These are phyloP conservation scores for Linnaemya vulpina DNA, from an alignment of 2,888 invertebrate species.

Conservation along the genomic window DNA sequence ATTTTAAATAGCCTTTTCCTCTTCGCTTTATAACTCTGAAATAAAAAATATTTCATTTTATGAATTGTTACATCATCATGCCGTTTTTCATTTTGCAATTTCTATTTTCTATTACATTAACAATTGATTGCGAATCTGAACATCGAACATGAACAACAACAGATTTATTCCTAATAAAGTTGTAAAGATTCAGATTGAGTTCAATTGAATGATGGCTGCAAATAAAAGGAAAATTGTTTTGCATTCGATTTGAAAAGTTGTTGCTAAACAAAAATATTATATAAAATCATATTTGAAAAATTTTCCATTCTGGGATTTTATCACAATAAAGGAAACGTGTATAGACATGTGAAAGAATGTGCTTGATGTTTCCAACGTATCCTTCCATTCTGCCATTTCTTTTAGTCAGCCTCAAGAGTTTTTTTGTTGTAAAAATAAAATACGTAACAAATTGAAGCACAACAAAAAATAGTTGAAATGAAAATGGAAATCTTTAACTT, in stretches of 20 bases:
- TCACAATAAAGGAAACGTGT: neutral
- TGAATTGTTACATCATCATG: neutral
- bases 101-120: neutral
- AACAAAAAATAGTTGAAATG: slow-evolving; percentile 3
- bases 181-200: slow-evolving; percentile 20
- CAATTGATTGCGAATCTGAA: neutral
- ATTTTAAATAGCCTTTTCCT: too few species aligned
- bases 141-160: slow-evolving; percentile 9
- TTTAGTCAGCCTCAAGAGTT: neutral
- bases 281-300: too few species aligned
- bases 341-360: neutral
- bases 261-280: too few species aligned
- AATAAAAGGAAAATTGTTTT: slow-evolving; percentile 10
- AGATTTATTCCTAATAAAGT: slow-evolving; percentile 42
- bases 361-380: neutral
- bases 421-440: neutral
- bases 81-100: neutral
- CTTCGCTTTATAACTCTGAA: too few species aligned
- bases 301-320: neutral
- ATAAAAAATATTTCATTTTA: too few species aligned
- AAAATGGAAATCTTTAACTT: slow-evolving; percentile 55
- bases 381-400: neutral
- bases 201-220: slow-evolving; percentile 33
- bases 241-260: neutral
- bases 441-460: neutral